These are phyloP conservation scores for Glareola pratincola DNA, from an alignment of 2,113 vertebrate genomes.

Conservation along the genomic window DNA sequence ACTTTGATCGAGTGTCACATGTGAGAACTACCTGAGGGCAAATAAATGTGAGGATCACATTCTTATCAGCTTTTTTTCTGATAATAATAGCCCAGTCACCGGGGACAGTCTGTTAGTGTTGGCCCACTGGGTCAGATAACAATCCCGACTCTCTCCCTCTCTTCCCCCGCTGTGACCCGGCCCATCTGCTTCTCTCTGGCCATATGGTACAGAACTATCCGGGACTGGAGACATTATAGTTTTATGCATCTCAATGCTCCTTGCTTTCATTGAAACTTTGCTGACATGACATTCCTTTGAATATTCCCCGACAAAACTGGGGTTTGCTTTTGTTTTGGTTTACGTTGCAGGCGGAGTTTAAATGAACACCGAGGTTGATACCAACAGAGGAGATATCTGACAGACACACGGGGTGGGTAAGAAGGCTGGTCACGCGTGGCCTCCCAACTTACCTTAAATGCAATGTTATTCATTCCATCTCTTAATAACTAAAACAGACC, in stretches of 20 bases:
- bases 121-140: conserved; percentile 55
- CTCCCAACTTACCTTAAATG: background rate
- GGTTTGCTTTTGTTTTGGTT: background rate
- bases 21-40: conserved; percentile 51
- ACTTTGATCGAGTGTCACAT: background rate
- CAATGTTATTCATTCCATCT: background rate
- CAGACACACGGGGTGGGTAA: background rate
- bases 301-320: background rate
- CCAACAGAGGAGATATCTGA: background rate
- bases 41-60: conserved; percentile 24
- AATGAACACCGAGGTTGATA: background rate
- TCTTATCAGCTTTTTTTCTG: conserved; percentile 5
- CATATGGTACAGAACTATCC: conserved; percentile 65
- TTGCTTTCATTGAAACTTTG: conserved; percentile 27
- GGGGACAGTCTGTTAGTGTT: conserved; percentile 35
- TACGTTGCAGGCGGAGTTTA: background rate
- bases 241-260: conserved; percentile 49
- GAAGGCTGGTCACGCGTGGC: background rate
- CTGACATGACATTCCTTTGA: conserved; percentile 39
- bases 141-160: conserved; percentile 23
- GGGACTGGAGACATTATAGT: conserved; percentile 20
- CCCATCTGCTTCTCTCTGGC: conserved; percentile 73
- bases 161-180: conserved; percentile 64
- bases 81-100: conserved; percentile 25
- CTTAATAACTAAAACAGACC: background rate